phyloP scores from a whole-genome alignment of 2,888 invertebrate species.

The Stomorhina lunata region DNA sequence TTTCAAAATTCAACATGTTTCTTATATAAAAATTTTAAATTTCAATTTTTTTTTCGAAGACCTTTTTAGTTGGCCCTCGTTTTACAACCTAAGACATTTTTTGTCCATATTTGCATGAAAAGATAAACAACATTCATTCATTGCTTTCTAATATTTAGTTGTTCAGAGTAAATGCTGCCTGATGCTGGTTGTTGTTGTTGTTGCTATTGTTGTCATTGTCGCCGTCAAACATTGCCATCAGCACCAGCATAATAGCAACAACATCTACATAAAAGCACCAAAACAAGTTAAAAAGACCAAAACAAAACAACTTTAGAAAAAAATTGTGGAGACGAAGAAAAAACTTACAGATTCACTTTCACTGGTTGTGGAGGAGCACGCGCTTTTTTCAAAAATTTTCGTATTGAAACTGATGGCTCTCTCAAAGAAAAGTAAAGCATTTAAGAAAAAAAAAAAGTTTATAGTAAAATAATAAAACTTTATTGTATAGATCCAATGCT shows the following conservation, averaged over 20 bases:
- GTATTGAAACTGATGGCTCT: not conserved
- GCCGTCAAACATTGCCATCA: not conserved
- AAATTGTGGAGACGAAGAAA: not conserved
- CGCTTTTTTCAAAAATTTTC: constrained; percentile 25
- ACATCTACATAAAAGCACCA: constrained; percentile 15
- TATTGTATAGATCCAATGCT: too few species aligned
- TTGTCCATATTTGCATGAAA: constrained; percentile 45
- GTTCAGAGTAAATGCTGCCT: too few species aligned
- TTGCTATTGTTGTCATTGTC: constrained; percentile 4
- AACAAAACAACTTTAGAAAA: not conserved
- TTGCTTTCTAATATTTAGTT: constrained; percentile 55
- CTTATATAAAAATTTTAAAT: too few species aligned
- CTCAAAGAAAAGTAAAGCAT: too few species aligned
- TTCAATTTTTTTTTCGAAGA: too few species aligned
- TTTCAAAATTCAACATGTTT: too few species aligned
- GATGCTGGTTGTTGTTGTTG: not conserved
- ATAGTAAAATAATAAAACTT: too few species aligned
- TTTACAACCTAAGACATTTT: not conserved
- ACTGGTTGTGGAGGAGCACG: constrained; percentile 54
- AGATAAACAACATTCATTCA: constrained; percentile 26
- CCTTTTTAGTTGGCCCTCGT: not conserved
- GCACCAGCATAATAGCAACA: constrained; percentile 11
- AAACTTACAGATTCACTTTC: constrained; percentile 58
- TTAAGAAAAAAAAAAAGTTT: too few species aligned
- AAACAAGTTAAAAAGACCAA: constrained; percentile 14